Percentiles rank a stretch among this genome's conserved stretches.
Conservation (phyloP, 1,140 invertebrate species). For the Triops longicaudatus region DNA sequence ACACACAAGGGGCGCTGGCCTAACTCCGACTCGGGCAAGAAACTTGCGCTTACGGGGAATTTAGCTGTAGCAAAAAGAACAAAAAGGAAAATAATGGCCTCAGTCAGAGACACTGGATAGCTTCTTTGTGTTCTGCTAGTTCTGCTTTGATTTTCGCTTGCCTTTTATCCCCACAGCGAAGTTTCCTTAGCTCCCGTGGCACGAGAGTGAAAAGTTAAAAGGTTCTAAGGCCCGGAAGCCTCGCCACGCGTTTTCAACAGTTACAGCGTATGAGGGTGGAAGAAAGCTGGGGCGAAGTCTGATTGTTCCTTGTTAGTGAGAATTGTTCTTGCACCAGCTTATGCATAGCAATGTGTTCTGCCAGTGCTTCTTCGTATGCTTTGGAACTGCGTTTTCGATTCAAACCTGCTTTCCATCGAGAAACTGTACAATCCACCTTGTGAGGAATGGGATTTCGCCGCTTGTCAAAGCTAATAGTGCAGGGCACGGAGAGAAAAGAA, state of each 20-base stretch:
- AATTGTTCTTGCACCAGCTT: constrained; percentile 12
- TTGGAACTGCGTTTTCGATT: background rate
- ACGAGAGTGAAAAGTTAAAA: constrained; percentile 3
- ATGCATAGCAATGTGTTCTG: background rate
- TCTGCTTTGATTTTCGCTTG: background rate
- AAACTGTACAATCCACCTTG: background rate
- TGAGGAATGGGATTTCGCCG: background rate
- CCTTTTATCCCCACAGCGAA: background rate
- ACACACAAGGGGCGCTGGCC: background rate
- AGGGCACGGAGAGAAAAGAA: background rate
- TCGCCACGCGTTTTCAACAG: background rate
- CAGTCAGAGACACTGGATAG: constrained; percentile 6
- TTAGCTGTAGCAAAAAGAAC: background rate
- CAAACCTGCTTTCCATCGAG: background rate
- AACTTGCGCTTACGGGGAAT: background rate
- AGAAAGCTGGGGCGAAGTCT: background rate
- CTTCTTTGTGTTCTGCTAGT: constrained; percentile 9
- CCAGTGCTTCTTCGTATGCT: background rate
- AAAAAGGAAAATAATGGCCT: constrained; percentile 1
- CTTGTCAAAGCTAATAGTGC: background rate
- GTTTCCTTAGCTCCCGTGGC: background rate
- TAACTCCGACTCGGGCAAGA: background rate
- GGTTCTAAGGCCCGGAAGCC: background rate
- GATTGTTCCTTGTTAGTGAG: constrained; percentile 7
- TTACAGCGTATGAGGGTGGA: background rate